Evolutionary conservation across 2,888 invertebrate species (phyloP).

Genomic region (Hermaeophaga mercurialis): DNA sequence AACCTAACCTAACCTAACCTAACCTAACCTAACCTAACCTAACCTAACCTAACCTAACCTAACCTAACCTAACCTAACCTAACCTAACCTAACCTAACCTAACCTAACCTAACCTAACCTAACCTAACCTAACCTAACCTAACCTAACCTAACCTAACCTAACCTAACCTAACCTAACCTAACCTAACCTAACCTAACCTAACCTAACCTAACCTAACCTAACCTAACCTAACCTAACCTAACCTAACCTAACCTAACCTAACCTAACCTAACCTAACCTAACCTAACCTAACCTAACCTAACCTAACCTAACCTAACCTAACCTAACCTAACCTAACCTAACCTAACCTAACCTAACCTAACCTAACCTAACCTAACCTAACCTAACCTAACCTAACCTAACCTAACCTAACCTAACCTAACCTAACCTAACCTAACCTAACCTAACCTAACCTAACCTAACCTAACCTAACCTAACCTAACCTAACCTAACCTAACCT

Average conservation of each 20-base stretch:
- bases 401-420: conserved; percentile 30
- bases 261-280: conserved; percentile 25
- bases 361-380: conserved; percentile 35
- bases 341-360: conserved; percentile 39
- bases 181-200: no score
- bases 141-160: no score
- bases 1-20: no score
- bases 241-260: conserved; percentile 23
- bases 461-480: conserved; percentile 27
- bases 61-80: no score
- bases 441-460: conserved; percentile 20
- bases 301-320: conserved; percentile 42
- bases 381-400: conserved; percentile 30
- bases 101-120: no score
- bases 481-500: conserved; percentile 28
- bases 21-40: no score
- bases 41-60: no score
- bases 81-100: no score
- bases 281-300: conserved; percentile 34
- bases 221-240: conserved; percentile 27
- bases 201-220: conserved; percentile 30
- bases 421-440: conserved; percentile 20
- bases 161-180: no score
- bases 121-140: no score
- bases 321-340: conserved; percentile 43